These are phyloP conservation scores for Echinometra lucunter DNA, from an alignment of 53 echinoderm and acorn worm genomes.

Conservation along the genomic window DNA sequence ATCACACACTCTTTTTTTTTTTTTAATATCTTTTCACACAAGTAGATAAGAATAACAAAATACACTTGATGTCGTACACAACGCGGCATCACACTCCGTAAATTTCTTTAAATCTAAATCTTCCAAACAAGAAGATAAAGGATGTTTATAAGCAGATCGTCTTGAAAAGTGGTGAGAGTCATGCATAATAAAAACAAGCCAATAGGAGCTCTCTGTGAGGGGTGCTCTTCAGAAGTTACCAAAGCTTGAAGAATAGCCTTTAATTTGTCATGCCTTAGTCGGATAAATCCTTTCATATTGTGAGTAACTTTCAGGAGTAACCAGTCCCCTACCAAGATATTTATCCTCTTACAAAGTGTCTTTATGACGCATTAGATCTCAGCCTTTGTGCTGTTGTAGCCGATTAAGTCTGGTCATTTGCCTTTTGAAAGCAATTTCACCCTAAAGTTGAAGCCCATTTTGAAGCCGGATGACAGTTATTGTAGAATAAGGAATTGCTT, in stretches of 20 bases:
- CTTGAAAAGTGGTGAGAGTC: not conserved
- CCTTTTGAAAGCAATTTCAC: not conserved
- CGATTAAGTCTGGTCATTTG: not conserved
- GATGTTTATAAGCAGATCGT: not conserved
- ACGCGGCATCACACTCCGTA: not conserved
- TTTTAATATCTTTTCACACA: no score
- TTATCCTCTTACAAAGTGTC: not conserved
- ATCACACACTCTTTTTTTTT: no score
- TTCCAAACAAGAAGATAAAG: constrained; percentile 4
- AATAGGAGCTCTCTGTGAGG: not conserved
- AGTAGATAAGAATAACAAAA: no score
- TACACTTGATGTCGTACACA: no score
- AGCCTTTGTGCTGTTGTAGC: not conserved
- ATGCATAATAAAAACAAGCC: not conserved
- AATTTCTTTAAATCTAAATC: not conserved
- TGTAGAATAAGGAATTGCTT: not conserved
- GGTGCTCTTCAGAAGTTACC: not conserved
- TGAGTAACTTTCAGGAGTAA: not conserved
- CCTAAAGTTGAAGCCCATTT: not conserved
- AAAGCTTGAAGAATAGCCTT: not conserved
- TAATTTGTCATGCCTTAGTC: not conserved
- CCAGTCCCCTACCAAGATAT: constrained; percentile 24
- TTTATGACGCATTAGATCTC: not conserved
- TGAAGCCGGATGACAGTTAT: not conserved
- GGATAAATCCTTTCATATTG: not conserved